Base-by-base conservation (phyloP, 2,797 vertebrate species). In the Acridotheres tristis region DNA sequence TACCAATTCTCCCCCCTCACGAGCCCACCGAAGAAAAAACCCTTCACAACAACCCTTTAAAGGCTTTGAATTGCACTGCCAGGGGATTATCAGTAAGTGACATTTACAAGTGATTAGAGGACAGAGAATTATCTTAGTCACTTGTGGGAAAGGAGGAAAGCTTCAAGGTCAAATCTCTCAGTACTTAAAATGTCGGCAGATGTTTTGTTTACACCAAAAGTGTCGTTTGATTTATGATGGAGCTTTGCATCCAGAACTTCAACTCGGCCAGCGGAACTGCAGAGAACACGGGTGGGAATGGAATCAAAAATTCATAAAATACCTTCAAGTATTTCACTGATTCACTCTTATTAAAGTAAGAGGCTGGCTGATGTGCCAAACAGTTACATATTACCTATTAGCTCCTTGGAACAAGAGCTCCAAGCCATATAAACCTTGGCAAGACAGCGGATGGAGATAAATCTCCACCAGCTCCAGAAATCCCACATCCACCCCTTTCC, bases 71-170 rank as follows among this genome's bases (percentile, higher is more conserved):
- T 93, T 79, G 77, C 7, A 0, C 89, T 96, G 93, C 85, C 77
- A 74, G 89, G 85, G 88, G 88, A 97, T 94, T 96, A 94, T 94
- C 94, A 94, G 95, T 82, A 94, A 96, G 91, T 93, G 91, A 97
- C 96, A 96, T 96, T 96, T 96, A 96, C 77, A 91, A 96, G 91
- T 94, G 95, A 96, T 96, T 96, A 96, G 93, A 96, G 88, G 91
- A 94, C 42, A 29, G 58, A 88, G 94, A 96, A 97, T 96, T 94
- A 97, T 96, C 96, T 95, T 65, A 94, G 95, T 94, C 96, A 97
- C 88, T 96, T 94, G 95, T 96, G 95, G 89, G 93, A 93, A 97
- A 96, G 53, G n/a, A 95, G 88, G 83, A 94, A 87, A 94, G 91
- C 94, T 96, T 97, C 96, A 96, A 94, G 95, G 95, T 96, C 95